Conservation (phyloP, 2,888 invertebrate species). For the Synanthedon tipuliformis region DNA sequence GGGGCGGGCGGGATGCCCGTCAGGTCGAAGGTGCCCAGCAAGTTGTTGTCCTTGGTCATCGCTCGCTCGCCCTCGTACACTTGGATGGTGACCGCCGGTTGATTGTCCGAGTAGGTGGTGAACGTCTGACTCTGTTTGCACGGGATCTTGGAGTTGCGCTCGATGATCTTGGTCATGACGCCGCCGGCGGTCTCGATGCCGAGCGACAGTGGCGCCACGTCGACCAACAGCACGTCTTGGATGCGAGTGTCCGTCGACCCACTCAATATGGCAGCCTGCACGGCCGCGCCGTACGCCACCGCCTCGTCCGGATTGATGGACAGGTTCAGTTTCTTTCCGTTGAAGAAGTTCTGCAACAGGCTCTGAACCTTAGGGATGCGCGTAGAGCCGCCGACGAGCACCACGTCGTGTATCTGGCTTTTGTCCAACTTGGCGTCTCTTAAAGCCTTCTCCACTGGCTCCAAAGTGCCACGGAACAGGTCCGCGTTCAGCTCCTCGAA, state of each 20-base stretch:
- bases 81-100: slow-evolving; percentile 75
- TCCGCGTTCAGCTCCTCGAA: slow-evolving; percentile 78
- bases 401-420: slow-evolving; percentile 76
- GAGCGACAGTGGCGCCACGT: slow-evolving; percentile 69
- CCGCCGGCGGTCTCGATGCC: slow-evolving; percentile 80
- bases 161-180: slow-evolving; percentile 77
- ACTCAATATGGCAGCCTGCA: slow-evolving; percentile 74
- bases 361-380: slow-evolving; percentile 80
- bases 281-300: slow-evolving; percentile 78
- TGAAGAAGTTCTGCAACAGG: slow-evolving; percentile 76
- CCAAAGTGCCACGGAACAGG: slow-evolving; percentile 74
- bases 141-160: slow-evolving; percentile 74
- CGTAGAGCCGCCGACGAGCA: slow-evolving; percentile 81
- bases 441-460: slow-evolving; percentile 79
- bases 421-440: slow-evolving; percentile 80
- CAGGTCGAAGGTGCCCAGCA: slow-evolving; percentile 66
- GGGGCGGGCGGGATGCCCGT: slow-evolving; percentile 73
- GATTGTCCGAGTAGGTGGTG: slow-evolving; percentile 81
- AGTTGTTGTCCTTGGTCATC: slow-evolving; percentile 78
- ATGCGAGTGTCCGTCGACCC: slow-evolving; percentile 76
- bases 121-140: slow-evolving; percentile 75
- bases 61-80: slow-evolving; percentile 78
- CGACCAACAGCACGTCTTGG: slow-evolving; percentile 69
- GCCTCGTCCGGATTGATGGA: slow-evolving; percentile 81
- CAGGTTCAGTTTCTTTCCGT: slow-evolving; percentile 73